These are phyloP conservation scores for Phataginus tetradactyla DNA, from an alignment of 2,797 vertebrate species.

Conservation along the genomic window DNA sequence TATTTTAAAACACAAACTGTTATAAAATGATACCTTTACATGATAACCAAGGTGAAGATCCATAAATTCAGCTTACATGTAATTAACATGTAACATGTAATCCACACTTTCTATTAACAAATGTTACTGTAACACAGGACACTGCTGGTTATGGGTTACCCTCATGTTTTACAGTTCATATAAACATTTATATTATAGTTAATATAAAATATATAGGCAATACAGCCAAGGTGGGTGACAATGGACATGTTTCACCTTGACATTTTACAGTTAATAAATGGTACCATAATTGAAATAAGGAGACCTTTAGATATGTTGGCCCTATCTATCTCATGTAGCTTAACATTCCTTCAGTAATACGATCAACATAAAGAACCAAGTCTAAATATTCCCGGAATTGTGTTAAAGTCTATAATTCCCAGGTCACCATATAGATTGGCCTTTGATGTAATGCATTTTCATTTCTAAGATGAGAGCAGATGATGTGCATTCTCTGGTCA, in stretches of 20 bases:
- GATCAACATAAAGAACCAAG: slow-evolving; percentile 33
- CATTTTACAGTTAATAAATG: background rate
- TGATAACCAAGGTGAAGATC: background rate
- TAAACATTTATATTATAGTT: background rate
- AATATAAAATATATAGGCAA: background rate
- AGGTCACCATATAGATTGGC: slow-evolving; percentile 4
- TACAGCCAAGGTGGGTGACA: background rate
- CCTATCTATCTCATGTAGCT: background rate
- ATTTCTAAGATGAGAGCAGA: slow-evolving; percentile 43
- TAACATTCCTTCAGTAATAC: background rate
- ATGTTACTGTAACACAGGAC: background rate
- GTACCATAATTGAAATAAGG: background rate
- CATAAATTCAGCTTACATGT: background rate
- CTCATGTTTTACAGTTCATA: background rate
- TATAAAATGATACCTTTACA: background rate
- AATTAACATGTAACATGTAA: background rate
- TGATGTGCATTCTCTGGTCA: background rate
- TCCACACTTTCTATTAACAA: slow-evolving; percentile 4
- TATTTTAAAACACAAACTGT: background rate
- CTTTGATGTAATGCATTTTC: background rate
- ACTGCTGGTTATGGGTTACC: background rate
- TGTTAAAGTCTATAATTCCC: background rate
- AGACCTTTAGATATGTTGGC: background rate
- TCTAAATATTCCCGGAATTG: background rate
- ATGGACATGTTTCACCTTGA: background rate